A percentile compares a stretch with the other conserved stretches of the same genome.
Conservation (phyloP, 2,888 invertebrate species). For the Halictus ligatus region DNA sequence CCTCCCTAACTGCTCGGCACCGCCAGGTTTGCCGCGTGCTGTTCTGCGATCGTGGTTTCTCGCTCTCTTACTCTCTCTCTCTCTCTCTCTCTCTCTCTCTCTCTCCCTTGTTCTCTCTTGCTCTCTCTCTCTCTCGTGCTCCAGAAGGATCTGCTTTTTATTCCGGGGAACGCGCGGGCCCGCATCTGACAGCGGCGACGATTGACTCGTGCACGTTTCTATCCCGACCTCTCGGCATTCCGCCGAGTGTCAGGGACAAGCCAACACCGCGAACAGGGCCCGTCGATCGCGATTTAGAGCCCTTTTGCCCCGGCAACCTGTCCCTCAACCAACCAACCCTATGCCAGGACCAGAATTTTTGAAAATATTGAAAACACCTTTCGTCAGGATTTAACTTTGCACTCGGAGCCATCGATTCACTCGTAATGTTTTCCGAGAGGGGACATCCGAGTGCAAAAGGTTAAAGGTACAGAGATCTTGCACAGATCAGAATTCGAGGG, state of each 20-base stretch:
- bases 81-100: not conserved
- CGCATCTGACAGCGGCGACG: slow-evolving; percentile 66
- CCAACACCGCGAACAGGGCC: not conserved
- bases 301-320: not conserved
- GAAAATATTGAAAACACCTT: not conserved
- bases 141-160: slow-evolving; percentile 71
- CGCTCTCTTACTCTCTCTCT: not conserved
- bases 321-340: not conserved
- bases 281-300: not conserved
- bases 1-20: slow-evolving; percentile 51
- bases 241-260: slow-evolving; percentile 51
- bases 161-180: slow-evolving; percentile 62
- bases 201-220: slow-evolving; percentile 77
- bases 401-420: too few species aligned
- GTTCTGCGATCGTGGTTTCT: slow-evolving; percentile 3
- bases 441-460: too few species aligned
- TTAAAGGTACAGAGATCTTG: not conserved
- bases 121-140: slow-evolving; percentile 20
- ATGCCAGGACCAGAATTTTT: not conserved
- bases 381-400: too few species aligned
- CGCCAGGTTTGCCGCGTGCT: slow-evolving; percentile 41
- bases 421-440: too few species aligned
- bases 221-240: slow-evolving; percentile 69
- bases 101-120: not conserved
- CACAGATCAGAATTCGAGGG: not conserved